phyloP scores from a whole-genome alignment of 2,888 invertebrate genomes.

The Chrysolina americana region DNA sequence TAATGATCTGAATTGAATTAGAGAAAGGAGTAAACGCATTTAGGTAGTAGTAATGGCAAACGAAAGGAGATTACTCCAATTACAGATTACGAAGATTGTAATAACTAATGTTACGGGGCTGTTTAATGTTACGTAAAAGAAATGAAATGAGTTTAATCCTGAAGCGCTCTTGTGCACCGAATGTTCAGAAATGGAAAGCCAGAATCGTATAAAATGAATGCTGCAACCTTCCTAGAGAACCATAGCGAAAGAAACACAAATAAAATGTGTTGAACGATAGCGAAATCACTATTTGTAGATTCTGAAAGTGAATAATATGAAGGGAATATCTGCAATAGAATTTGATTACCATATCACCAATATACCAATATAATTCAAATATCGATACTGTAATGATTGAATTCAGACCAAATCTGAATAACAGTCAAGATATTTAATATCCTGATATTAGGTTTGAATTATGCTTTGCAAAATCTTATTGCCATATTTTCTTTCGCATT shows the following conservation, averaged over 20 bases:
- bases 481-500: too few species aligned
- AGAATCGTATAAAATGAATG: neutral
- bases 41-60: constrained; percentile 42
- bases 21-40: constrained; percentile 40
- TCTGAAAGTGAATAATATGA: too few species aligned
- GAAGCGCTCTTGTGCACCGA: constrained; percentile 25
- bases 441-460: too few species aligned
- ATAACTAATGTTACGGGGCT: constrained; percentile 43
- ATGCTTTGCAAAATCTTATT: too few species aligned
- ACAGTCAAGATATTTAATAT: too few species aligned
- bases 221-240: neutral
- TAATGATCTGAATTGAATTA: constrained; percentile 42
- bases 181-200: neutral
- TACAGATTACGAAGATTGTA: constrained; percentile 41
- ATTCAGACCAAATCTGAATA: too few species aligned
- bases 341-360: too few species aligned
- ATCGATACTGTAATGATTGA: too few species aligned
- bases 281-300: too few species aligned
- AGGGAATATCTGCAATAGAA: too few species aligned
- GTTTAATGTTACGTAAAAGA: constrained; percentile 46
- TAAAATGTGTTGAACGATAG: neutral
- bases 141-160: constrained; percentile 42
- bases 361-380: too few species aligned
- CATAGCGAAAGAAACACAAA: neutral
- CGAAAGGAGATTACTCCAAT: constrained; percentile 41